These are phyloP conservation scores for Cactoblastis cactorum DNA, from an alignment of 2,888 invertebrate species.

Conservation along the genomic window DNA sequence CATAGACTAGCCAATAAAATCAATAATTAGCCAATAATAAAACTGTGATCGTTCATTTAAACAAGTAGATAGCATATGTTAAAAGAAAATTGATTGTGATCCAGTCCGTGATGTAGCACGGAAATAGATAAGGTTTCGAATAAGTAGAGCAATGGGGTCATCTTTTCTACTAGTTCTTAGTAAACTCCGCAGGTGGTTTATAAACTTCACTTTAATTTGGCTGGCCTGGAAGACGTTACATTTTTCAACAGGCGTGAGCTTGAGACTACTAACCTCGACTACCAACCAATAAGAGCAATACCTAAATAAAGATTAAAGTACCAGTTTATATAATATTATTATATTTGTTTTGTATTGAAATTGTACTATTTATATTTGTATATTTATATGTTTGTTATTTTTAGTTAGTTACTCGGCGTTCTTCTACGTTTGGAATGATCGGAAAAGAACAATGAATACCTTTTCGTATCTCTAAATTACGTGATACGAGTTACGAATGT, in stretches of 20 bases:
- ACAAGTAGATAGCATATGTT: not conserved
- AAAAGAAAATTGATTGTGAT: not conserved
- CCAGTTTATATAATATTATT: no score
- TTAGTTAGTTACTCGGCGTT: not conserved
- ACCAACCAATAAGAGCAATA: no score
- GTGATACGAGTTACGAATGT: not conserved
- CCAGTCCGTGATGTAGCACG: not conserved
- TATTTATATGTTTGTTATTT: no score
- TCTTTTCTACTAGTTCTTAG: constrained; percentile 32
- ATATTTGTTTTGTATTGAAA: no score
- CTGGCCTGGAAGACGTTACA: constrained; percentile 35
- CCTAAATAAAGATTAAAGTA: no score
- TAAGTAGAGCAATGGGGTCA: constrained; percentile 22
- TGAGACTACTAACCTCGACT: constrained; percentile 29
- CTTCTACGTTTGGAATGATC: no score
- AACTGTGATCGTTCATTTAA: not conserved
- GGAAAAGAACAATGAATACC: not conserved
- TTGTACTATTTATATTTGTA: no score
- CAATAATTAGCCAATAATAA: no score
- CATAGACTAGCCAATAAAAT: no score
- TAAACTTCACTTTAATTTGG: constrained; percentile 38
- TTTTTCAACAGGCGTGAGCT: constrained; percentile 39
- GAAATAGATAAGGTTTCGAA: not conserved
- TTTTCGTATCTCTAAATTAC: not conserved
- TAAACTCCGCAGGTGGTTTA: constrained; percentile 39